Evolutionary conservation across 2,113 vertebrate genomes (phyloP), one percentile per base, ranked within the genome.

Genomic region (Emydura subglobosa): DNA sequence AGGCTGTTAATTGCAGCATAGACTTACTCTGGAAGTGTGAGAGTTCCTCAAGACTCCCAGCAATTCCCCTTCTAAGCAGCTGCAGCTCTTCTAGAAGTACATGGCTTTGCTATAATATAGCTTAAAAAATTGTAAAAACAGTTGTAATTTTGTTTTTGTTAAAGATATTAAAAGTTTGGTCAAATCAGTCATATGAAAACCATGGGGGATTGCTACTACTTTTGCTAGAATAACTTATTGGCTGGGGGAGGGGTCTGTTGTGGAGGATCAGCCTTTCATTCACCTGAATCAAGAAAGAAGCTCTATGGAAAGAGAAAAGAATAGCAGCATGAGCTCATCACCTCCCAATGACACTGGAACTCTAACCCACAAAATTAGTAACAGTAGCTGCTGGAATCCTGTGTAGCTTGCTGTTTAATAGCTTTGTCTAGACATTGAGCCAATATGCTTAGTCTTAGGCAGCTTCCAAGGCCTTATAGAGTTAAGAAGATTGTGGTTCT

Each of bases 211-310:
- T 42, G 24, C 68, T 42, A 11, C 22, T 11, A 3, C 39, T 74
- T 74, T 21, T 74, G n/a, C 44, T 50, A 6, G 49, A 22, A 17
- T 1, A 0, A 1, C 53, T 50, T 78, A 29, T 65, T 59, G 42
- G 17, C 4, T 47, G 7, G 21, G 85, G 57, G 12, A 17, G 82
- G 9, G 59, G 39, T 13, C 34, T 0, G 1, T 0, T 1, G 27
- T 55, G 80, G 65, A 84, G 1, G n/a, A 5, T 4, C 34, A 57
- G 81, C 57, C 27, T 78, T 78, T 78, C 42, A 29, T 7, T 47
- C 25, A 39, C 31, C 19, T 39, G 34, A 82, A 50, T 82, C 51
- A 39, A 25, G 10, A 86, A 82, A 6, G 50, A 50, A 55, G 7
- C 42, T 59, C 87, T 9, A 0, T 0, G 39, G 57, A 82, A 10